phyloP scores from a whole-genome alignment of 2,888 invertebrate species.

The Criorhina ranunculi region DNA sequence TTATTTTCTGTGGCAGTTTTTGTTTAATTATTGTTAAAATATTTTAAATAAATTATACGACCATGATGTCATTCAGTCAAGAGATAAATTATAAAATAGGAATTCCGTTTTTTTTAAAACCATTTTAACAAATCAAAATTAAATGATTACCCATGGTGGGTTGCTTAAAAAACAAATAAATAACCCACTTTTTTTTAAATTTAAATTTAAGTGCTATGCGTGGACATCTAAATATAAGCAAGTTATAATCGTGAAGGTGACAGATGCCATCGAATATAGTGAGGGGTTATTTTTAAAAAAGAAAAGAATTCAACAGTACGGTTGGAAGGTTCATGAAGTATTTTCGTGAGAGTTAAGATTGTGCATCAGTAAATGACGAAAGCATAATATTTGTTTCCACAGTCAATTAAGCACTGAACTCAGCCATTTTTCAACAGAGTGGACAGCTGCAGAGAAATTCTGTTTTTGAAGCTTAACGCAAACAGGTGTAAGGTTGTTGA shows the following conservation, averaged over 20 bases:
- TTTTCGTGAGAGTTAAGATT: too few species aligned
- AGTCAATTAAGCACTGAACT: too few species aligned
- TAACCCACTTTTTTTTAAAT: neutral
- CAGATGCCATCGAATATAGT: constrained; percentile 15
- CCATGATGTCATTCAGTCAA: constrained; percentile 61
- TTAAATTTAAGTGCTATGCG: constrained; percentile 20
- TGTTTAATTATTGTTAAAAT: constrained; percentile 48
- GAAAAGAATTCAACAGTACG: neutral
- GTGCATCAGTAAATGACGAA: too few species aligned
- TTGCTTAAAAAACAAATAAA: constrained; percentile 17
- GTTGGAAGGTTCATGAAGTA: neutral
- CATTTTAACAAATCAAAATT: constrained; percentile 13
- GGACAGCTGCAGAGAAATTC: too few species aligned
- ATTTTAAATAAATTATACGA: constrained; percentile 55
- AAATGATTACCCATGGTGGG: neutral
- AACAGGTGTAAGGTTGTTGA: too few species aligned
- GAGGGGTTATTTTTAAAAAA: neutral
- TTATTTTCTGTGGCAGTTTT: constrained; percentile 20
- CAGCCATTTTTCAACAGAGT: too few species aligned
- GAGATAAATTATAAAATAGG: constrained; percentile 12
- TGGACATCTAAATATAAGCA: constrained; percentile 31
- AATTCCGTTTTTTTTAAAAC: neutral
- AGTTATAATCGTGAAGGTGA: constrained; percentile 8
- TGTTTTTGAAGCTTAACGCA: too few species aligned
- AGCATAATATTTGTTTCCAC: too few species aligned